Evolutionary conservation across 2,113 vertebrate species (phyloP).

Genomic region (Sialia sialis): DNA sequence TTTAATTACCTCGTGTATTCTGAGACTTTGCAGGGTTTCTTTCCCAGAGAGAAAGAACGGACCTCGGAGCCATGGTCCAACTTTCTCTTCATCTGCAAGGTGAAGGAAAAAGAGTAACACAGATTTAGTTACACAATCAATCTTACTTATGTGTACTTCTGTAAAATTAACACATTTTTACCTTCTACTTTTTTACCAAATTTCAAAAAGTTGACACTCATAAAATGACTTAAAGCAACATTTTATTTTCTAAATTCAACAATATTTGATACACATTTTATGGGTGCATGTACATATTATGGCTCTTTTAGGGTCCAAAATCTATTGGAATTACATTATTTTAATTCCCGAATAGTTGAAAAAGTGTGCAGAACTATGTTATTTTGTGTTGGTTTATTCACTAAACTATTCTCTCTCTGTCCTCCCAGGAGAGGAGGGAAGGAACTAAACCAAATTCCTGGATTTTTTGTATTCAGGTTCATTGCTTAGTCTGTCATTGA

Average conservation of each 20-base stretch:
- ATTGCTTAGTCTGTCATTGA: not conserved
- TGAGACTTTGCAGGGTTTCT: conserved; percentile 98
- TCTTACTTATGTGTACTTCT: not conserved
- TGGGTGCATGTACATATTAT: rapidly evolving
- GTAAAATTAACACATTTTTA: not conserved
- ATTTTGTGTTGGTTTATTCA: not conserved
- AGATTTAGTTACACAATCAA: conserved; percentile 36
- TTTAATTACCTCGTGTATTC: conserved; percentile 93
- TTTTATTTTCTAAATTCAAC: not conserved
- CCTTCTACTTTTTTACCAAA: not conserved
- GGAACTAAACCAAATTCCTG: not conserved
- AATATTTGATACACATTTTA: not conserved
- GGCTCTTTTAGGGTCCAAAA: not conserved
- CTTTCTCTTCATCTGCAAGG: conserved; percentile 99
- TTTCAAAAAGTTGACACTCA: not conserved
- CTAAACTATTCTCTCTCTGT: not conserved
- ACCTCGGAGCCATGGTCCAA: conserved; percentile 99
- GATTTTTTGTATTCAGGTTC: not conserved
- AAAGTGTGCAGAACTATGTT: not conserved
- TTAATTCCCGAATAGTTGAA: not conserved
- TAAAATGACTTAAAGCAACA: not conserved
- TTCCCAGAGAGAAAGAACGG: conserved; percentile 99
- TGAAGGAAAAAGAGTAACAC: conserved; percentile 48
- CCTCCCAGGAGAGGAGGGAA: not conserved
- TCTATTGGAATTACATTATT: not conserved